Evolutionary conservation across 2,113 vertebrate genomes (phyloP).

Genomic region (Bagarius yarrelli): DNA sequence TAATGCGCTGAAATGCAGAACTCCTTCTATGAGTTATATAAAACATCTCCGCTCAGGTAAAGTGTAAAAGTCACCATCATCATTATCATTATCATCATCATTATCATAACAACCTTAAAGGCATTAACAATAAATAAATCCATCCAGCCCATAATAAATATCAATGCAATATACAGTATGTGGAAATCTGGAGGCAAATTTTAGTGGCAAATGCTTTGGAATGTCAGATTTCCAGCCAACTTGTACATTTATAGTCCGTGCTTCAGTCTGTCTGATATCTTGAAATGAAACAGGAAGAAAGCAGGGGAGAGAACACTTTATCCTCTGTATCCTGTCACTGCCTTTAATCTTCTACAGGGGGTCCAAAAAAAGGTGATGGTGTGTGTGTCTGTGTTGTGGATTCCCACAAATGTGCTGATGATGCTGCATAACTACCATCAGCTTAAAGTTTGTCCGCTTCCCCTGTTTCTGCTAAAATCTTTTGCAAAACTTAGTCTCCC

Average conservation of each 20-base stretch:
- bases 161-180: neutral
- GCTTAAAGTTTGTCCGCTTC: conserved; percentile 11
- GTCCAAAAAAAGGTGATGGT: conserved; percentile 3
- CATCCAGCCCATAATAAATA: neutral
- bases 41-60: neutral
- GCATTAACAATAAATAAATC: neutral
- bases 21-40: neutral
- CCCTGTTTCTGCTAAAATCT: neutral
- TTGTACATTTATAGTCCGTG: neutral
- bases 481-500: neutral
- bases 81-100: conserved; percentile 26
- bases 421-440: neutral
- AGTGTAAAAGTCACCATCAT: neutral
- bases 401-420: conserved; percentile 16
- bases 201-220: conserved; percentile 4
- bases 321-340: conserved; percentile 26
- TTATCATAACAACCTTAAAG: conserved; percentile 10
- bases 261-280: conserved; percentile 10
- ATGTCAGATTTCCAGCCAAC: neutral
- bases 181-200: neutral
- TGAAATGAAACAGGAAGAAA: conserved; percentile 19
- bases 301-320: conserved; percentile 27
- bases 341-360: conserved; percentile 27
- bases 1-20: conserved; percentile 1
- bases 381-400: conserved; percentile 10